These are phyloP conservation scores for Plagiodera versicolora DNA, from an alignment of 2,888 invertebrate species.

Conservation along the genomic window DNA sequence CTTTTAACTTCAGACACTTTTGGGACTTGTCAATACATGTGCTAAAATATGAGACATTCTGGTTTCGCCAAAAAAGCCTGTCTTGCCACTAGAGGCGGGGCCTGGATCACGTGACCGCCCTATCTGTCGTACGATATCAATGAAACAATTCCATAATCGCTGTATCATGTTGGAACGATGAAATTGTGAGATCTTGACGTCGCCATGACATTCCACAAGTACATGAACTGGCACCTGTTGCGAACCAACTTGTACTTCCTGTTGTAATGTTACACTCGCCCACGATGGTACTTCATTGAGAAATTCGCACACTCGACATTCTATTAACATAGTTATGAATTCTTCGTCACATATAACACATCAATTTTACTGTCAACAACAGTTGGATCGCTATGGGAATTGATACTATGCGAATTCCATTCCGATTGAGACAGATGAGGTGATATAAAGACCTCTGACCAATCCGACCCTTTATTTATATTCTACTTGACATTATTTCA, in stretches of 20 bases:
- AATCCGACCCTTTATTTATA: no score
- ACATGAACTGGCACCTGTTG: slow-evolving; percentile 9
- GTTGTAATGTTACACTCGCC: slow-evolving; percentile 10
- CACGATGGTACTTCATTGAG: slow-evolving; percentile 12
- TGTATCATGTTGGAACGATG: no score
- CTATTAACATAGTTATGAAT: slow-evolving; percentile 4
- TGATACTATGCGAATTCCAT: background rate
- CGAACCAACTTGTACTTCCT: slow-evolving; percentile 12
- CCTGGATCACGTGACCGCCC: no score
- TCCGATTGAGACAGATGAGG: background rate
- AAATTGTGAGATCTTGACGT: background rate
- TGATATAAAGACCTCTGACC: no score
- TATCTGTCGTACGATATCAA: no score
- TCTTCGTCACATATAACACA: background rate
- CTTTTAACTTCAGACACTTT: no score
- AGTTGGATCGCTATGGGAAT: background rate
- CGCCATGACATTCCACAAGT: background rate
- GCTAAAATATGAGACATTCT: no score
- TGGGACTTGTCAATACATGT: no score
- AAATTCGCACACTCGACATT: slow-evolving; percentile 10
- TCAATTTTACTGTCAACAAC: background rate
- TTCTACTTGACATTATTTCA: no score
- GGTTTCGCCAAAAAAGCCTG: no score
- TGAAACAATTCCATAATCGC: no score
- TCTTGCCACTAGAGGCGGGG: no score